Base-by-base conservation (phyloP, 2,797 vertebrate genomes). In the Bovichtus diacanthus region DNA sequence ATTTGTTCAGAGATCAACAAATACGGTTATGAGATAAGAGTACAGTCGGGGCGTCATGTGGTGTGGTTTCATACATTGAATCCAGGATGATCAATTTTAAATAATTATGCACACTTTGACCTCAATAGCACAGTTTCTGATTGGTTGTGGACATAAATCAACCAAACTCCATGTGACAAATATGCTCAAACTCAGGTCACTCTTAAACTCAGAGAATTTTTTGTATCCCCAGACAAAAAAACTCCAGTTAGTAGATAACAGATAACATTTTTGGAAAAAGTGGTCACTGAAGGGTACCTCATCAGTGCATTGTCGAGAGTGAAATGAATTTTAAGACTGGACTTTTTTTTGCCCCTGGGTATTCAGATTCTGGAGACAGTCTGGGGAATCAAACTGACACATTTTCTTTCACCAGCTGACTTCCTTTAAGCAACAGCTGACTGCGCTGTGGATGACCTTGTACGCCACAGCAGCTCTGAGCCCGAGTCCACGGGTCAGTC, bases 261-360 rank as follows among this genome's bases (percentile, higher is more conserved):
- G n/a, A n/a, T n/a, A n/a, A n/a, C 55, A 53, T 54, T 34, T 46
- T 23, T 38, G 59, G 54, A 78, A 77, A 81, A 72, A 65, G 54
- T 44, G 72, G 31, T 74, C 61, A 43, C 74, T 34, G 31, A 34
- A 34, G 31, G 31, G 8, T 78, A 23, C 46, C 78, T 78, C 7
- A 67, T 81, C 66, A 76, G 50, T 56, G 36, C 19, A 51, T 44
- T 66, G 51, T 56, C 56, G 34, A 60, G 21, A 61, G 54, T 64
- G 38, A 83, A 85, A 87, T 73, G 1, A 76, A 82, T 78, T 76
- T 39, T 25, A 62, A 81, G n/a, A n/a, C n/a, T n/a, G n/a, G n/a
- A 82, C 50, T 50, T 44, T 7, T 34, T 31, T 31, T 31, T 31
- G 31, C 5, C 31, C 6, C 31, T 9, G 31, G 31, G 31, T 34